phyloP scores from a whole-genome alignment of 2,888 invertebrate genomes.

The Tenodera sinensis region DNA sequence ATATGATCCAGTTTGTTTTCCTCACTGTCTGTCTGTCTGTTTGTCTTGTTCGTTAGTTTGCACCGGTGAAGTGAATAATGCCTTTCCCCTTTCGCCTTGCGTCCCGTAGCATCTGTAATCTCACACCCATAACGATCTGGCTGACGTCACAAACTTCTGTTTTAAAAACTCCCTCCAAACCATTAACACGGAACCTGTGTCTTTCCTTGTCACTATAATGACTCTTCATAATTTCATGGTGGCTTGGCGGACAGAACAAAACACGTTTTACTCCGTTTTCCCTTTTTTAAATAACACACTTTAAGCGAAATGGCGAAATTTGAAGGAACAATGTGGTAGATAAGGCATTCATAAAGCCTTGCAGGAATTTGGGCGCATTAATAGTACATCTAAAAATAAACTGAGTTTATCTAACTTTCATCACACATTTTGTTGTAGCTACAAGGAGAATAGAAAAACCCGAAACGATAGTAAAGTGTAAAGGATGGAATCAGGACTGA shows the following conservation, averaged over 20 bases:
- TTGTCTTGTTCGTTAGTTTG: conserved; percentile 1
- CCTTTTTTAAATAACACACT: background rate
- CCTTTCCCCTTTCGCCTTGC: background rate
- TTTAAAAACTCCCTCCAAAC: background rate
- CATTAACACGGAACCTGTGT: background rate
- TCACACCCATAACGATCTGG: background rate
- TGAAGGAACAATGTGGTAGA: no score
- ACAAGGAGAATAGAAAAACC: no score
- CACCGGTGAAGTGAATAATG: background rate
- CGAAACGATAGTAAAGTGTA: no score
- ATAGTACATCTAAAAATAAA: no score
- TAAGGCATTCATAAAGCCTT: no score
- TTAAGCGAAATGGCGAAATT: background rate
- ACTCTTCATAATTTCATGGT: background rate
- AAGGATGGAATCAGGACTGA: no score
- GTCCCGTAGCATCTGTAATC: background rate
- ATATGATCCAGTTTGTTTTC: conserved; percentile 6
- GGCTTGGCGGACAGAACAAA: background rate
- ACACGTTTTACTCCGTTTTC: background rate
- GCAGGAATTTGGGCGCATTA: no score
- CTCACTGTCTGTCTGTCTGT: background rate
- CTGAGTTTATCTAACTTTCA: no score
- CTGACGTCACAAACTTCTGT: background rate
- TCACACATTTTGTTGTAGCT: no score
- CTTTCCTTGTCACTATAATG: background rate